Conservation (phyloP, 2,888 invertebrate genomes). For the Metopia argyrocephala region DNA sequence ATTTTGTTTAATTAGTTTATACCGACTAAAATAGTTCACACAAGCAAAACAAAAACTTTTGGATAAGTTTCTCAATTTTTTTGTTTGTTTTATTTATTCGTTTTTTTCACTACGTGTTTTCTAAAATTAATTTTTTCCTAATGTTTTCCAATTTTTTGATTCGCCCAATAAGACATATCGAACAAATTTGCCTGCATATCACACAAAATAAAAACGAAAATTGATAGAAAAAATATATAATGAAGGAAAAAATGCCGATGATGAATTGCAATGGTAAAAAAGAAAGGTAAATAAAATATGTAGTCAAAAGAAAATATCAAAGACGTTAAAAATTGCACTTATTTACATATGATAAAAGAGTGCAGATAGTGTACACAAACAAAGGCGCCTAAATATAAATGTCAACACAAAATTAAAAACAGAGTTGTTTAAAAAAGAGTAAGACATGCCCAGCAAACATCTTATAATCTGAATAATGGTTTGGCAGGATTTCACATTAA, state of each 20-base stretch:
- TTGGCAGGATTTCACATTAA: too few relatives aligned
- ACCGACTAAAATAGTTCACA: conserved; percentile 14
- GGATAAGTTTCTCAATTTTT: conserved; percentile 19
- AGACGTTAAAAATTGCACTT: neutral
- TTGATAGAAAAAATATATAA: conserved; percentile 40
- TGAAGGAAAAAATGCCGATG: conserved; percentile 31
- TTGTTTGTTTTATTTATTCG: neutral
- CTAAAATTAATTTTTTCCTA: conserved; percentile 37
- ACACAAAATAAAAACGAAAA: conserved; percentile 53
- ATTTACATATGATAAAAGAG: conserved; percentile 22
- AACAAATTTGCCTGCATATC: conserved; percentile 45
- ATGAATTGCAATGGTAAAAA: conserved; percentile 36
- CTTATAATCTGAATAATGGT: too few relatives aligned
- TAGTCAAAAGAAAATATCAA: conserved; percentile 3
- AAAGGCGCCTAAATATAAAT: conserved; percentile 35
- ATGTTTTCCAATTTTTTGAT: conserved; percentile 38
- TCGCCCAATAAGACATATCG: conserved; percentile 51
- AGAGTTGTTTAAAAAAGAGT: conserved; percentile 5
- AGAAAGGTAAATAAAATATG: conserved; percentile 22
- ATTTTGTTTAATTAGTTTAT: too few relatives aligned
- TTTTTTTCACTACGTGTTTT: conserved; percentile 1
- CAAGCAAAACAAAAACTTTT: neutral
- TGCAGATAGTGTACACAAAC: neutral
- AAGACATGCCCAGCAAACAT: neutral
- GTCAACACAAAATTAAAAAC: conserved; percentile 23